Base-by-base conservation (phyloP, 2,113 vertebrate species). In the Sigmodon hispidus region DNA sequence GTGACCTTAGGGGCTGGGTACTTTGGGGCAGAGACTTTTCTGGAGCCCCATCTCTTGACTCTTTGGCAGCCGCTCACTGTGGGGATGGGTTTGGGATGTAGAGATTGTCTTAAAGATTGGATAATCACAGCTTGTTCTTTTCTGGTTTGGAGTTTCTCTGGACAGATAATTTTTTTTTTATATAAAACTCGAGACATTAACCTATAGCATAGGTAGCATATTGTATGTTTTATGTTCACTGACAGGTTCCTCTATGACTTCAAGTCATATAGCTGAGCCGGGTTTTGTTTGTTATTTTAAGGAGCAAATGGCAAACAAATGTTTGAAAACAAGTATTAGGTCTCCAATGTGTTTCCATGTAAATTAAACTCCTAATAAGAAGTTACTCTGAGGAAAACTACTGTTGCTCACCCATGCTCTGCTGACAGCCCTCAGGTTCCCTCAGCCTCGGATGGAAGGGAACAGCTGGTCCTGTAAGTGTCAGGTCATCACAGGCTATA, bases 391-490 rank as follows among this genome's bases (percentile, higher is more conserved):
- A 83, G 59, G 86, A 48, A 93, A 90, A 24, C 16, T 8, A 2
- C 12, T 17, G 15, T 7, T 77, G 21, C 15, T 87, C 19, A 7
- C 9, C 40, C 9, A 9, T 26, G 22, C 16, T 72, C 15, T 24
- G 36, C 29, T 83, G 19, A 16, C 19, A 34, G 4, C 61, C 4
- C 34, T 70, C 34, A 7, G 2, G 43, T 43, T 61, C 6, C 7
- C 12, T 12, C 9, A 19, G 48, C 5, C 5, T 13, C 59, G 77
- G 45, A 83, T 0, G 45, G 87, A 84, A 50, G 87, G 9, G 31
- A 88, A 19, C 43, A 3, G 0, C 31, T 79, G 96, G 7, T 72
- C 91, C 93, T 80, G 19, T n/a, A 87, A 85, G 72, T 95, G 93
- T 4, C 92, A 21, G 36, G 1, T 84, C 77, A 61, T 55, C 63